Evolutionary conservation across 2,113 vertebrate species (phyloP), one percentile per base, ranked within the genome.

Genomic region (Hypocryptadius cinnamomeus): DNA sequence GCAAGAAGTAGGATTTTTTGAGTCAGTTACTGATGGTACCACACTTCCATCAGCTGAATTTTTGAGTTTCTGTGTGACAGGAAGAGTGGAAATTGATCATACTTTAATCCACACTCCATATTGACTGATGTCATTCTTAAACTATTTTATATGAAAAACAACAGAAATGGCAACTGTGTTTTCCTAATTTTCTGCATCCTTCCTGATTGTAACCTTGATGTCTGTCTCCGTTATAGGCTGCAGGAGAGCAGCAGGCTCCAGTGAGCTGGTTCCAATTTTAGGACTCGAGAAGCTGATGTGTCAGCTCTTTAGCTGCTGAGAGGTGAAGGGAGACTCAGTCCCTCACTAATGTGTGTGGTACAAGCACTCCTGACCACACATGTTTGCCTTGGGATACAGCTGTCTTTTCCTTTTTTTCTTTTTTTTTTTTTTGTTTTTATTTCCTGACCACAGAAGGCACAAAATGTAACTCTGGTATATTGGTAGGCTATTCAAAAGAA

Each of bases 331-430:
- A 61, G 16, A 21, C 13, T 31, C 1, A 2, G 24, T 39, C 27
- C 28, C 27, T 68, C 15, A 4, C 24, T 47, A 17, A 25, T 22
- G 6, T 15, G 2, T n/a, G 22, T 22, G 20, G 37, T 66, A 45
- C 20, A 61, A 50, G 15, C 50, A 71, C 0, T 0, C 33, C 33
- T 60, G 68, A 30, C 28, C 11, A 19, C 33, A 45, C 0, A 0
- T 1, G 0, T 70, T 68, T 76, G 13, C 16, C 45, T 84, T 72
- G 33, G 48, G 9, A 71, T 11, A 11, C 0, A 1, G 27, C 22
- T 86, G 9, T 25, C 2, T 33, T 35, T 37, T 39, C 4, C 5
- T 42, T 12, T 48, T 5, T 53, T 42, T 30, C 14, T 12, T 13
- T n/a, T 30, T 23, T 5, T 27, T 37, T 10, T 22, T 31, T n/a